Conservation (phyloP, 2,888 invertebrate species). For the Allacma fusca region DNA sequence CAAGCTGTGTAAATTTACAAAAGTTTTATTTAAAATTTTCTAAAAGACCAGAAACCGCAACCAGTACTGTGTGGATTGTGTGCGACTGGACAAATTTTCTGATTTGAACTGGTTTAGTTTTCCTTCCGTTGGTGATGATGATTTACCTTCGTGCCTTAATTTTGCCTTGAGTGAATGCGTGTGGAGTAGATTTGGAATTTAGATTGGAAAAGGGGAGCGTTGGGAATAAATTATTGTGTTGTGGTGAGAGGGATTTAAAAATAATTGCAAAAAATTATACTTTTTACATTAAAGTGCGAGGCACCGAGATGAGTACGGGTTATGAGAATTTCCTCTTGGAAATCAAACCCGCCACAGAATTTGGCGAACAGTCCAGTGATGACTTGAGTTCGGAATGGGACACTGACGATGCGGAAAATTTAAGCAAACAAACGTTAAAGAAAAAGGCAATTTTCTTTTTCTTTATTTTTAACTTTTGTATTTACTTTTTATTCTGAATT, state of each 20-base stretch:
- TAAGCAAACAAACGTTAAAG: conserved; percentile 50
- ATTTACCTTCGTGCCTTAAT: background rate
- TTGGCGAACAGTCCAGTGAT: conserved; percentile 84
- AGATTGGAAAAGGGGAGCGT: background rate
- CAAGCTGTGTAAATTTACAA: conserved; percentile 4
- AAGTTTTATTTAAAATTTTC: background rate
- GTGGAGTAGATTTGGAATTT: background rate
- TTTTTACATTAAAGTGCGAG: conserved; percentile 37
- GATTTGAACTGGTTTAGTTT: background rate
- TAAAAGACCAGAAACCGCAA: background rate
- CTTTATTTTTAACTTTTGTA: background rate
- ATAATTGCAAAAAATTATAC: background rate
- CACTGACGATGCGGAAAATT: conserved; percentile 69
- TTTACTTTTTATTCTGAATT: background rate
- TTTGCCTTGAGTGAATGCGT: background rate
- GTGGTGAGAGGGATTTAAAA: background rate
- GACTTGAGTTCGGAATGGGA: conserved; percentile 93
- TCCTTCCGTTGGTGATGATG: too few relatives aligned
- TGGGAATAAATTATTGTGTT: background rate
- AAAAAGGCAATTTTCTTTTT: conserved; percentile 53
- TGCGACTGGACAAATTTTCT: background rate
- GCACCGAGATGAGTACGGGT: conserved; percentile 55
- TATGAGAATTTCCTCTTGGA: conserved; percentile 58
- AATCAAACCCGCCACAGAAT: conserved; percentile 68
- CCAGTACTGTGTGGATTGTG: background rate